These are phyloP conservation scores for Aphelenchoides bicaudatus DNA, from an alignment of 2,888 invertebrate species.

Conservation along the genomic window DNA sequence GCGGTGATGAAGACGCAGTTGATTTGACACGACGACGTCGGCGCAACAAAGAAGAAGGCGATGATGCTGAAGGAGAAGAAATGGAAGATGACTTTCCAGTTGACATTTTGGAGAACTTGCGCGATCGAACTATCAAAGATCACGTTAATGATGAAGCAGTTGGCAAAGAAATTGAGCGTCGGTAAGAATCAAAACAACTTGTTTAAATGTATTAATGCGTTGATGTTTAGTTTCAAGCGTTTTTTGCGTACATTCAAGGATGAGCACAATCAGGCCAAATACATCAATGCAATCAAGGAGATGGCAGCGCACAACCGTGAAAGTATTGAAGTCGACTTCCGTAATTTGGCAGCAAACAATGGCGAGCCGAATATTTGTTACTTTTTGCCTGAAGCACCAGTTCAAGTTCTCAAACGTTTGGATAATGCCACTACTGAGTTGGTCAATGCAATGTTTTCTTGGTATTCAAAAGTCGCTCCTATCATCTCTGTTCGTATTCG, in stretches of 20 bases:
- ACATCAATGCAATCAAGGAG: constrained; percentile 48
- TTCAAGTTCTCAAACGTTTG: constrained; percentile 49
- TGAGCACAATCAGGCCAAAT: constrained; percentile 41
- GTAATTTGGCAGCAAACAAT: constrained; percentile 74
- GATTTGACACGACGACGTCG: constrained; percentile 21
- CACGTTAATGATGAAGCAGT: neutral
- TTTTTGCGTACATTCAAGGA: constrained; percentile 50
- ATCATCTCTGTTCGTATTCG: constrained; percentile 86
- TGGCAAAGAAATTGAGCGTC: constrained; percentile 67
- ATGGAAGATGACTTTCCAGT: constrained; percentile 69
- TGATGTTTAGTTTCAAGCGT: constrained; percentile 39
- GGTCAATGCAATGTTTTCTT: constrained; percentile 87
- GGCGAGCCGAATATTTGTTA: constrained; percentile 89
- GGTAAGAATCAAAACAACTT: constrained; percentile 64
- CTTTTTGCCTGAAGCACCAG: constrained; percentile 92
- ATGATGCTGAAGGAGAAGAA: constrained; percentile 5
- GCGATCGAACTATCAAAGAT: constrained; percentile 68
- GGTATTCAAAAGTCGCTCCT: constrained; percentile 86
- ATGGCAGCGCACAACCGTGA: constrained; percentile 67
- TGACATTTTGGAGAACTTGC: constrained; percentile 94
- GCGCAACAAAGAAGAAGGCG: constrained; percentile 2
- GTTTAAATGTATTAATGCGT: neutral
- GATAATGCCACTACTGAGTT: constrained; percentile 68
- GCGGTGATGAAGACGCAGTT: constrained; percentile 39
- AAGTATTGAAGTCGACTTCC: constrained; percentile 87